A percentile compares a stretch with the other conserved stretches of the same genome.
Conservation (phyloP, 2,888 invertebrate genomes). For the Byasa hedistus region DNA sequence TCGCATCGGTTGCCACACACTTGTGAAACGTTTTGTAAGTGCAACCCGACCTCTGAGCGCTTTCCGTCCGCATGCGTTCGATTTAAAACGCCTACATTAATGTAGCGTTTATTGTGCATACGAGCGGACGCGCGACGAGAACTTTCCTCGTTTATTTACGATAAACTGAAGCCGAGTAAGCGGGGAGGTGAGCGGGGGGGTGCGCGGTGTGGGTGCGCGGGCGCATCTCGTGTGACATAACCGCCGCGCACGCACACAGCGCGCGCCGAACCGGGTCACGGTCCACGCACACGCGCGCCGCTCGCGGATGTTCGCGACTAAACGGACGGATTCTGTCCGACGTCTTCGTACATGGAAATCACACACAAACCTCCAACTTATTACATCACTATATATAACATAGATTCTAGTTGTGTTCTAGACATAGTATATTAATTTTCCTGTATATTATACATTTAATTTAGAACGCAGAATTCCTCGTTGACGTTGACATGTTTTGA, state of each 20-base stretch:
- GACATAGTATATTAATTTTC: too few relatives aligned
- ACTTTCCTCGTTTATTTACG: slow-evolving; percentile 20
- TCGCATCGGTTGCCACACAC: neutral
- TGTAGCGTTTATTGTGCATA: slow-evolving; percentile 5
- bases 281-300: slow-evolving; percentile 45
- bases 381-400: too few relatives aligned
- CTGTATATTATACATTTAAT: too few relatives aligned
- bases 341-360: too few relatives aligned
- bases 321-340: slow-evolving; percentile 16
- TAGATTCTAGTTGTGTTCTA: too few relatives aligned
- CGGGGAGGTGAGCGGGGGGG: slow-evolving; percentile 9
- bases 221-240: slow-evolving; percentile 61
- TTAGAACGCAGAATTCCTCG: too few relatives aligned
- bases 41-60: neutral
- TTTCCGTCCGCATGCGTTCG: neutral
- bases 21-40: neutral
- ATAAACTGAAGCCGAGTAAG: slow-evolving; percentile 25
- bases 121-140: slow-evolving; percentile 9
- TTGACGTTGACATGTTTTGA: too few relatives aligned
- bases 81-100: neutral
- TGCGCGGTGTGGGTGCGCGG: slow-evolving; percentile 4
- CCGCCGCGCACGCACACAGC: slow-evolving; percentile 40
- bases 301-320: slow-evolving; percentile 55
- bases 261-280: slow-evolving; percentile 69
- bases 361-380: too few relatives aligned